Evolutionary conservation across 2,113 vertebrate species (phyloP).

Genomic region (Oncorhynchus gorbuscha): DNA sequence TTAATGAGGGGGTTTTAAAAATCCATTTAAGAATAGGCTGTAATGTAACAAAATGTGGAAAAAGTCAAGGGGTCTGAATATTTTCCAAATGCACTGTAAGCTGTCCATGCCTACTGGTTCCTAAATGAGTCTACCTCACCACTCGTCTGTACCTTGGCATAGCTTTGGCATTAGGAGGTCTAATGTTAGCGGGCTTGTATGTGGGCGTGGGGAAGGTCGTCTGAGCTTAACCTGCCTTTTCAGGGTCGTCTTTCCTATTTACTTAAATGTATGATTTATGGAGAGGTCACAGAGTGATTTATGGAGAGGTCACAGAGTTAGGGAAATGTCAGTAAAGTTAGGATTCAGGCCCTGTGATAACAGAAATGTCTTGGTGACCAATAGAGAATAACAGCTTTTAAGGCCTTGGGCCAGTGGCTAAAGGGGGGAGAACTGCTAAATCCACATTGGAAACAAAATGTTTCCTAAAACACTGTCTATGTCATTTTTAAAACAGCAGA

Average conservation of each 20-base stretch:
- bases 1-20: too few relatives aligned
- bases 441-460: conserved; percentile 41
- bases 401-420: conserved; percentile 56
- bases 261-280: too few relatives aligned
- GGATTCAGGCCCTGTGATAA: background rate
- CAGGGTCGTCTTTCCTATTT: too few relatives aligned
- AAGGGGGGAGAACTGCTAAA: conserved; percentile 45
- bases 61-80: too few relatives aligned
- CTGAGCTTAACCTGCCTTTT: too few relatives aligned
- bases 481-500: conserved; percentile 37
- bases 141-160: conserved; percentile 60
- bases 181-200: conserved; percentile 36
- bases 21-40: too few relatives aligned
- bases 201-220: conserved; percentile 2
- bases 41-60: too few relatives aligned
- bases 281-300: too few relatives aligned
- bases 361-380: background rate
- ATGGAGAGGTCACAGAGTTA: too few relatives aligned
- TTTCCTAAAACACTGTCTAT: conserved; percentile 44
- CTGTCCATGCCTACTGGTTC: conserved; percentile 4
- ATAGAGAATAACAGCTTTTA: too few relatives aligned
- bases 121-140: conserved; percentile 23
- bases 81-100: background rate
- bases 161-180: conserved; percentile 75
- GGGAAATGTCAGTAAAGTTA: too few relatives aligned